A percentile compares a stretch with the other conserved stretches of the same genome.
phyloP scores from a whole-genome alignment of 1,140 invertebrate genomes.

The Nixonia krombeini region DNA sequence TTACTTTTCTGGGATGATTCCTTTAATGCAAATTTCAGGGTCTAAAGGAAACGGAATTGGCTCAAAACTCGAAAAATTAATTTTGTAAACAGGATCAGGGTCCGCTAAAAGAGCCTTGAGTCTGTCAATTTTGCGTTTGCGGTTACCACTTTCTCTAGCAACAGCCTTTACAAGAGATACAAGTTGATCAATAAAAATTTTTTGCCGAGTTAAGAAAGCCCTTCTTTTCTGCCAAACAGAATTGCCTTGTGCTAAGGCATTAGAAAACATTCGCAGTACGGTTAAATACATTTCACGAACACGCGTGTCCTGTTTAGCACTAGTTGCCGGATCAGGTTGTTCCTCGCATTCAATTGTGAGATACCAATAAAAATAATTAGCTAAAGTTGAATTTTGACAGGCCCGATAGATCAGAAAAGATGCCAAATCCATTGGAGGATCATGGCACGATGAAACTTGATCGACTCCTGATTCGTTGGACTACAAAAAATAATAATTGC shows the following conservation, averaged over 20 bases:
- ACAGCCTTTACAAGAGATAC: slow-evolving; percentile 92
- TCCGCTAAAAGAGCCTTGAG: slow-evolving; percentile 87
- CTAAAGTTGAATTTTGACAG: slow-evolving; percentile 88
- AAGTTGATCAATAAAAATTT: slow-evolving; percentile 92
- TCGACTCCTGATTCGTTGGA: slow-evolving; percentile 58
- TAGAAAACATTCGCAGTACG: slow-evolving; percentile 90
- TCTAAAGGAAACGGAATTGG: slow-evolving; percentile 95
- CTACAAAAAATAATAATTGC: slow-evolving; percentile 56
- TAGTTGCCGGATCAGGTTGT: slow-evolving; percentile 75
- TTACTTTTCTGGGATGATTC: slow-evolving; percentile 87
- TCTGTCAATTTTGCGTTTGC: slow-evolving; percentile 92
- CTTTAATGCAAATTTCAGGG: slow-evolving; percentile 90
- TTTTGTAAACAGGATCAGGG: slow-evolving; percentile 83
- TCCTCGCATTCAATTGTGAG: slow-evolving; percentile 94
- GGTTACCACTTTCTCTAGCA: slow-evolving; percentile 91
- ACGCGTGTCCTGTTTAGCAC: slow-evolving; percentile 80
- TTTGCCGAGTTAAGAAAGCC: slow-evolving; percentile 84
- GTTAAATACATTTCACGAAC: slow-evolving; percentile 89
- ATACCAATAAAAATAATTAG: slow-evolving; percentile 99
- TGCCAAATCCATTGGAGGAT: slow-evolving; percentile 79
- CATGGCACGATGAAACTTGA: slow-evolving; percentile 50
- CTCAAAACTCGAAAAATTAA: slow-evolving; percentile 93
- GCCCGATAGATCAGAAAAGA: slow-evolving; percentile 93
- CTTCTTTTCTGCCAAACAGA: slow-evolving; percentile 79
- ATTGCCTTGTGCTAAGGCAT: slow-evolving; percentile 77